Conservation (phyloP, 2,113 vertebrate genomes). For the Ifrita kowaldi region DNA sequence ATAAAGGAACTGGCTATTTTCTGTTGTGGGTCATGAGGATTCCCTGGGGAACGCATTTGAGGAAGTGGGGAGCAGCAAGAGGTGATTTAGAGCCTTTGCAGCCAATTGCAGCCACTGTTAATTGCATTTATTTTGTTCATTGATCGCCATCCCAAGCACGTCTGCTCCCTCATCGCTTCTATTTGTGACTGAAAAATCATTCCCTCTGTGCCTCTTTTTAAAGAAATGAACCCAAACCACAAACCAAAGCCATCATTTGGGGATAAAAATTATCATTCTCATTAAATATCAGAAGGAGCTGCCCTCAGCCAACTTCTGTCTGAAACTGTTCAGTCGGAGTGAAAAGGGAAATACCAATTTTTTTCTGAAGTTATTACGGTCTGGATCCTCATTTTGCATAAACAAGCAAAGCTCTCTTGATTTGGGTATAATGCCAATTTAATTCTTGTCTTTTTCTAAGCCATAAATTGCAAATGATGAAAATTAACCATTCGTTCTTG, state of each 20-base stretch:
- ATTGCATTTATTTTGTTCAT: neutral
- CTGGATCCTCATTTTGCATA: neutral
- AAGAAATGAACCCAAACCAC: neutral
- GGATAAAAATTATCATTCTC: neutral
- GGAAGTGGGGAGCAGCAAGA: neutral
- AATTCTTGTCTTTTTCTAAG: neutral
- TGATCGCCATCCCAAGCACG: neutral
- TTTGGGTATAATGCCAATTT: rapidly evolving
- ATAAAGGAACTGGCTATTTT: neutral
- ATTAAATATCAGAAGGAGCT: neutral
- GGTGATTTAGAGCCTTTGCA: neutral
- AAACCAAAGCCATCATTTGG: neutral
- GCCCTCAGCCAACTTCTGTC: conserved; percentile 8
- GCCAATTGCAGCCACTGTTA: neutral
- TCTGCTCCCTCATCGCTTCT: neutral
- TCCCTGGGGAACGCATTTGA: neutral
- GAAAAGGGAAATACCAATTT: neutral
- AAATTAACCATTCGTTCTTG: neutral
- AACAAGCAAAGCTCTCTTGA: neutral
- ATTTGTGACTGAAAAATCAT: neutral
- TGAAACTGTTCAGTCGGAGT: neutral
- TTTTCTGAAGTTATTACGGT: neutral
- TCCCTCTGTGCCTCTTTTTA: neutral
- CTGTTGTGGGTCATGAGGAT: neutral
- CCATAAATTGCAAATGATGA: neutral